Conservation (phyloP, 2,113 vertebrate species). For the Alosa alosa region DNA sequence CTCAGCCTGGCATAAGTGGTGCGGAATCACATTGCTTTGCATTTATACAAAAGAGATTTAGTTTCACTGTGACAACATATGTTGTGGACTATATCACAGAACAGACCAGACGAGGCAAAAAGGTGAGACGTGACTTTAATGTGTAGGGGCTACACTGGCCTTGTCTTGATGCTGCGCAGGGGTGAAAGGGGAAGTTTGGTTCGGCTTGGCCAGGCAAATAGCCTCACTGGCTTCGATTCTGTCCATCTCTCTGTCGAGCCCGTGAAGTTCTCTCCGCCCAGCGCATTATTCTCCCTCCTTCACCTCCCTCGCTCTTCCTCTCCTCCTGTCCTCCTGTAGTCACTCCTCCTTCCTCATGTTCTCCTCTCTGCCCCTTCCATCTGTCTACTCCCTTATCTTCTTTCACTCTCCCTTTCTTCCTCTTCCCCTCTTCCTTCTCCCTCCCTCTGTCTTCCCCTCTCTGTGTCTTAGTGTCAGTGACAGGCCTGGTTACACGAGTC, state of each 20-base stretch:
- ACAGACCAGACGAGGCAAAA: background rate
- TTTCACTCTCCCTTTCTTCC: conserved; percentile 36
- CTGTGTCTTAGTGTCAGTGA: conserved; percentile 61
- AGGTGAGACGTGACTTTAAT: background rate
- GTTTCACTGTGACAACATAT: background rate
- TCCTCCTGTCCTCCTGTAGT: background rate
- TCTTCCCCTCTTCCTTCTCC: conserved; percentile 29
- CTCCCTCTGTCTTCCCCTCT: conserved; percentile 24
- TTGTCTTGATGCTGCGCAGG: background rate
- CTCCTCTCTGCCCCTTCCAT: background rate
- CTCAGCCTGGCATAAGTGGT: too few relatives aligned
- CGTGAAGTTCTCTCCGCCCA: background rate
- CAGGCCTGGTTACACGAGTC: conserved; percentile 64
- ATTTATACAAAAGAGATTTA: background rate
- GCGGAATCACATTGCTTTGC: background rate
- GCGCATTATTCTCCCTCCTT: conserved; percentile 12
- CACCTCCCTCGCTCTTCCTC: background rate
- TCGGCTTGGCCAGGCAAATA: conserved; percentile 10
- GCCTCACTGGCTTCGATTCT: background rate
- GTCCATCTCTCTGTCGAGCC: background rate
- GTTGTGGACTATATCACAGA: background rate
- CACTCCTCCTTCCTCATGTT: background rate
- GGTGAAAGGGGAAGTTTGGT: background rate
- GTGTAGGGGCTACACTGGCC: background rate
- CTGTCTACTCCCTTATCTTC: conserved; percentile 27